Evolutionary conservation across 2,888 invertebrate genomes (phyloP).

Genomic region (Pristionchus maxplancki): DNA sequence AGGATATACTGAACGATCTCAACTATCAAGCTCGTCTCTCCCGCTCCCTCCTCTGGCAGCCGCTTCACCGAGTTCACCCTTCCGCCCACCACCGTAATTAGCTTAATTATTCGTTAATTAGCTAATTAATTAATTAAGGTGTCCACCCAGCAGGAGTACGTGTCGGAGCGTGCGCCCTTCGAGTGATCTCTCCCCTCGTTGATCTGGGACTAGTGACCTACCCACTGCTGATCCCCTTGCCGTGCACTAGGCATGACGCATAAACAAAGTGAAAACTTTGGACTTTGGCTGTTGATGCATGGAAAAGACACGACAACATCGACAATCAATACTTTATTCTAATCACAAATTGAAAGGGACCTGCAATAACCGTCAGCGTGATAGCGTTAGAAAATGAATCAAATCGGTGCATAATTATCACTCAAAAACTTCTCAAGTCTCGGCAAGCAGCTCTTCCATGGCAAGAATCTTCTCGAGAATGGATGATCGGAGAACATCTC

Average conservation of each 20-base stretch:
- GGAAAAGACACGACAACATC: background rate
- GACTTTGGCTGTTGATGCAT: background rate
- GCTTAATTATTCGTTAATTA: background rate
- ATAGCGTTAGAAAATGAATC: background rate
- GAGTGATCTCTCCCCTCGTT: background rate
- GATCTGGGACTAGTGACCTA: background rate
- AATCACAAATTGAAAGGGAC: background rate
- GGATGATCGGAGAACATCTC: background rate
- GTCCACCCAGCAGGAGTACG: conserved; percentile 32
- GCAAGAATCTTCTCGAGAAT: background rate
- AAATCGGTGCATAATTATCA: background rate
- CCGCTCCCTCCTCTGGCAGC: background rate
- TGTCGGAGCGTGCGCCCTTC: conserved; percentile 27
- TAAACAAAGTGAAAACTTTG: conserved; percentile 24
- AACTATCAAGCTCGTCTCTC: conserved; percentile 21
- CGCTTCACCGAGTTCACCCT: conserved; percentile 18
- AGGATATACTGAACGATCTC: background rate
- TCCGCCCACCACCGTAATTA: background rate
- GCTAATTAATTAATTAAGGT: background rate
- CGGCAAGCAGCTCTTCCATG: background rate
- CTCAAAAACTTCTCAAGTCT: background rate
- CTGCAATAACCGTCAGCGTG: background rate
- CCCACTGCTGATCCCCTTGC: background rate
- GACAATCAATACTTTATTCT: background rate
- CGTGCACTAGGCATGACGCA: background rate